Evolutionary conservation across 2,888 invertebrate species (phyloP).

Genomic region (Pseudolycoriella hygida): DNA sequence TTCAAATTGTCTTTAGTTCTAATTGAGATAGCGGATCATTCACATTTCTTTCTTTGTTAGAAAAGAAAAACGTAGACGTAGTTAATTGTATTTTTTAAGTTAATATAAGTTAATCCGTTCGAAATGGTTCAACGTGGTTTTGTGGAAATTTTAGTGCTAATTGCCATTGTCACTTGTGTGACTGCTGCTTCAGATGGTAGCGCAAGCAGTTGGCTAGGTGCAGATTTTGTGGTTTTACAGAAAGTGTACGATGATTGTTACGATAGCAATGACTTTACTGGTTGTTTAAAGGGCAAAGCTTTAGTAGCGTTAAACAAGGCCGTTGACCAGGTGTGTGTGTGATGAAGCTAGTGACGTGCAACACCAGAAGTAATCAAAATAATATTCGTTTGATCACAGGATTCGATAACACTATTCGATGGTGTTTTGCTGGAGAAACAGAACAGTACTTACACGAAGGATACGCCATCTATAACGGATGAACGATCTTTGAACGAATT

Average conservation of each 20-base stretch:
- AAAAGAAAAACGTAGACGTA: no score
- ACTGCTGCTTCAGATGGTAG: constrained; percentile 4
- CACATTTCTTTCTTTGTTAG: neutral
- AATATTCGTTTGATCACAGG: constrained; percentile 22
- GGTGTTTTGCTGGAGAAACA: constrained; percentile 41
- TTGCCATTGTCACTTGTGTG: constrained; percentile 9
- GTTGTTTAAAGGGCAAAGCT: constrained; percentile 43
- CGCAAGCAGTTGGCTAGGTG: constrained; percentile 29
- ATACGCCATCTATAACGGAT: constrained; percentile 31
- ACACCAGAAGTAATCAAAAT: neutral
- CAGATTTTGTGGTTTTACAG: constrained; percentile 38
- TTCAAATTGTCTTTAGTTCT: constrained; percentile 8
- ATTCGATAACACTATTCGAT: constrained; percentile 40
- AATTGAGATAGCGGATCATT: neutral
- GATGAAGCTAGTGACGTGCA: no score
- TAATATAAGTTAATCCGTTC: no score
- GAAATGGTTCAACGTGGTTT: neutral
- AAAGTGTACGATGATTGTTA: constrained; percentile 46
- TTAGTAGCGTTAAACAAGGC: constrained; percentile 38
- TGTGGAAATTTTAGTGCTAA: constrained; percentile 6
- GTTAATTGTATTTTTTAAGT: no score
- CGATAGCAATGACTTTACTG: constrained; percentile 37
- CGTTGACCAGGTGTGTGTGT: constrained; percentile 36
- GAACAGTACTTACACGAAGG: constrained; percentile 31
- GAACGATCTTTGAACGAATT: constrained; percentile 37